A percentile compares a stretch with the other conserved stretches of the same genome.
phyloP scores from a whole-genome alignment of 2,888 invertebrate genomes.

The Ganaspis brasiliensis region DNA sequence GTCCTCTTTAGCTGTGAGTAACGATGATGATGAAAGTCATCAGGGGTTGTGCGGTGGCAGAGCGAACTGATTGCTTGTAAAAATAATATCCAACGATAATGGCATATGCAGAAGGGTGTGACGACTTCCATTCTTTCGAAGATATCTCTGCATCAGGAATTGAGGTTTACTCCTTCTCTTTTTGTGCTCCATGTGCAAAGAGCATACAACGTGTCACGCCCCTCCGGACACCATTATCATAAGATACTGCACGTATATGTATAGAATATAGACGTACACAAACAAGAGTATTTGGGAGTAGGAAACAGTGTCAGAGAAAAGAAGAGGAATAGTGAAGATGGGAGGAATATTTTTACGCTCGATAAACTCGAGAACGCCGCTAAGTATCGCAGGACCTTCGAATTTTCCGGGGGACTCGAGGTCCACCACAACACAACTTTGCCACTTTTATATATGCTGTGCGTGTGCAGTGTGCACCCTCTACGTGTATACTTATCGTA shows the following conservation, averaged over 20 bases:
- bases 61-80: constrained; percentile 12
- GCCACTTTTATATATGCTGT: constrained; percentile 42
- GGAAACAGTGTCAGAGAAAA: constrained; percentile 15
- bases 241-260: not conserved
- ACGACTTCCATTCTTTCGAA: constrained; percentile 8
- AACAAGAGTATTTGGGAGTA: constrained; percentile 11
- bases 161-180: constrained; percentile 16
- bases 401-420: constrained; percentile 46
- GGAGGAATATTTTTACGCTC: constrained; percentile 57
- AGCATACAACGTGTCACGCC: constrained; percentile 4
- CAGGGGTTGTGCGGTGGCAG: not conserved
- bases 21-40: constrained; percentile 2
- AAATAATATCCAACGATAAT: constrained; percentile 18
- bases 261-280: constrained; percentile 16
- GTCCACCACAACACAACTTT: constrained; percentile 47
- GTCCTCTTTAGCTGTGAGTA: not conserved
- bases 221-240: constrained; percentile 20
- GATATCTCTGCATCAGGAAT: constrained; percentile 17
- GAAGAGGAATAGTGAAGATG: constrained; percentile 13
- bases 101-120: constrained; percentile 15
- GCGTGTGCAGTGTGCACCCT: too few species aligned
- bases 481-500: constrained; percentile 6
- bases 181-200: not conserved
- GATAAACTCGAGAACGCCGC: constrained; percentile 53
- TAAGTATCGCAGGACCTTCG: constrained; percentile 50